phyloP scores from a whole-genome alignment of 2,888 invertebrate genomes.

The Mimas tiliae region DNA sequence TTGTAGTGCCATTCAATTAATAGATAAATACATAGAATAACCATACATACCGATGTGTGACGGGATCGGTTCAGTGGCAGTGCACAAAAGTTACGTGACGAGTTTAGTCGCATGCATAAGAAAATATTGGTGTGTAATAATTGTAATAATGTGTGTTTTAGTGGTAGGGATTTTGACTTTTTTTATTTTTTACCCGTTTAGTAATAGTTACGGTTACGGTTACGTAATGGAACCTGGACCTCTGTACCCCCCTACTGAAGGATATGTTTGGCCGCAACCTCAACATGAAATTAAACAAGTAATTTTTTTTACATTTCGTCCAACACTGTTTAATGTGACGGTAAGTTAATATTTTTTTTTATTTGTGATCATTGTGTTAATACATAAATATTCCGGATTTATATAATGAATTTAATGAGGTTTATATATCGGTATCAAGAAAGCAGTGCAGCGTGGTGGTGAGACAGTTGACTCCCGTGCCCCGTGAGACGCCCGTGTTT shows the following conservation, averaged over 20 bases:
- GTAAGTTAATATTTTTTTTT: conserved; percentile 63
- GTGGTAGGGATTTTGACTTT: neutral
- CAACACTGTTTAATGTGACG: conserved; percentile 75
- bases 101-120: neutral
- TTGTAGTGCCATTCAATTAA: too few species aligned
- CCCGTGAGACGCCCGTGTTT: too few species aligned
- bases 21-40: too few species aligned
- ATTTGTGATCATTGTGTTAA: neutral
- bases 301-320: conserved; percentile 71
- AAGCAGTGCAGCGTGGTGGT: too few species aligned
- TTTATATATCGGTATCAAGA: too few species aligned
- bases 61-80: neutral
- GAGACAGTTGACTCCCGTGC: too few species aligned
- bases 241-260: conserved; percentile 82
- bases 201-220: neutral
- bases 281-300: conserved; percentile 72
- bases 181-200: conserved; percentile 7
- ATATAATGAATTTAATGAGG: too few species aligned
- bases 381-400: too few species aligned
- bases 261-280: conserved; percentile 89
- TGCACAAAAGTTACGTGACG: neutral
- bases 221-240: conserved; percentile 68
- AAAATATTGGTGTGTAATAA: neutral
- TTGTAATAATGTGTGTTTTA: conserved; percentile 13
- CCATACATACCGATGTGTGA: too few species aligned